phyloP scores from a whole-genome alignment of 2,797 vertebrate genomes.

The Cyprinodon diabolis region DNA sequence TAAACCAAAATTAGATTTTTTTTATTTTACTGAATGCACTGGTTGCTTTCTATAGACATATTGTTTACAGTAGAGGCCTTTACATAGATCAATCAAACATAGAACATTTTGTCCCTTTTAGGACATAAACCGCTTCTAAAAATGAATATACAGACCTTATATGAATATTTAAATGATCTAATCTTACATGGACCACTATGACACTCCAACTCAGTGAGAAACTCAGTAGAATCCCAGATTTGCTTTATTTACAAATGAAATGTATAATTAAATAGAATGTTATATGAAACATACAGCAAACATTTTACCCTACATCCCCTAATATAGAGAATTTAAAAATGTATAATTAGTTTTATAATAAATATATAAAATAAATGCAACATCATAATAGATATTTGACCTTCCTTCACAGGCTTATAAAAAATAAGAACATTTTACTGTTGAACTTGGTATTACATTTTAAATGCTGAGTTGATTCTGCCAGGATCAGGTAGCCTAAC shows the following conservation, averaged over 20 bases:
- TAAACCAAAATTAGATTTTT: background rate
- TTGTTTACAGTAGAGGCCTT: background rate
- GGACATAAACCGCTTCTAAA: no score
- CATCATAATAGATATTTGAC: no score
- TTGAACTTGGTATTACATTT: background rate
- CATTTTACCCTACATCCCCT: no score
- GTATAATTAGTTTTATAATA: no score
- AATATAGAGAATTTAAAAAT: no score
- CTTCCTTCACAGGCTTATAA: background rate
- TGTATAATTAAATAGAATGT: no score
- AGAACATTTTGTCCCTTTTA: background rate
- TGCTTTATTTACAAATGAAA: no score
- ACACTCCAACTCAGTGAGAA: no score
- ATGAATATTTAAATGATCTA: background rate
- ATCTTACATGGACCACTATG: no score
- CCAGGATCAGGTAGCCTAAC: background rate
- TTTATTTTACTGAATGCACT: background rate
- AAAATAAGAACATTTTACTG: background rate
- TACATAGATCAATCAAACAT: background rate
- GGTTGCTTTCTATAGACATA: background rate
- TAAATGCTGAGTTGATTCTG: background rate
- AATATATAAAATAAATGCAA: no score
- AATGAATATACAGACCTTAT: background rate
- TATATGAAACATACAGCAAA: no score
- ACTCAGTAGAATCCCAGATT: no score